These are phyloP conservation scores for Hypothenemus hampei DNA, from an alignment of 1,140 invertebrate species.

Conservation along the genomic window DNA sequence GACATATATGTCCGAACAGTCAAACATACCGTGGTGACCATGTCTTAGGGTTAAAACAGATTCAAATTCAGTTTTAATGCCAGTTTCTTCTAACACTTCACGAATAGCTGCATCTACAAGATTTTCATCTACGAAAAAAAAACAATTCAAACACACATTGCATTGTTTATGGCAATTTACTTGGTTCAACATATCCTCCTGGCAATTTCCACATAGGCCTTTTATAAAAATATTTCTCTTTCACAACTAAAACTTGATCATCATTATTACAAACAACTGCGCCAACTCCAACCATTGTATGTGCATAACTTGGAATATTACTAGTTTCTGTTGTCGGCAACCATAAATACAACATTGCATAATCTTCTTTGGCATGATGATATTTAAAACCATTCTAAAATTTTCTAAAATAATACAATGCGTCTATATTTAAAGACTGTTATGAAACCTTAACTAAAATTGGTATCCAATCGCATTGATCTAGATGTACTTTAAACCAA, in stretches of 20 bases:
- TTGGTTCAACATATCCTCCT: conserved; percentile 83
- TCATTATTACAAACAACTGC: conserved; percentile 76
- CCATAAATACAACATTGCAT: conserved; percentile 79
- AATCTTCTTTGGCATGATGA: conserved; percentile 76
- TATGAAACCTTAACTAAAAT: conserved; percentile 64
- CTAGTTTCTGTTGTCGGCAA: conserved; percentile 57
- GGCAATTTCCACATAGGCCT: conserved; percentile 77
- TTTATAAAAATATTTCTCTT: conserved; percentile 61
- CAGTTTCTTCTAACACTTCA: conserved; percentile 88
- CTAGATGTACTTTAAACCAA: conserved; percentile 75
- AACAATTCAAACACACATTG: not conserved
- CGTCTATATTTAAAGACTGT: too few species aligned
- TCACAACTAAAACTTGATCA: conserved; percentile 71
- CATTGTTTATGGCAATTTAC: conserved; percentile 46
- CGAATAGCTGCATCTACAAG: conserved; percentile 70
- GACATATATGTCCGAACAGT: conserved; percentile 81
- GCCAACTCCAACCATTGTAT: conserved; percentile 84
- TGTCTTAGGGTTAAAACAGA: conserved; percentile 75
- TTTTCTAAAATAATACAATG: conserved; percentile 10
- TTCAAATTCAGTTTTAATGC: conserved; percentile 68
- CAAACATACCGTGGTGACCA: conserved; percentile 63
- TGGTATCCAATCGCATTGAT: conserved; percentile 71
- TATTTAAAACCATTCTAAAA: conserved; percentile 75
- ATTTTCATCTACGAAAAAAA: conserved; percentile 62
- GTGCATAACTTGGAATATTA: conserved; percentile 75